A percentile compares a stretch with the other conserved stretches of the same genome.
Conservation (phyloP, 2,797 vertebrate genomes). For the Antennarius maculatus region DNA sequence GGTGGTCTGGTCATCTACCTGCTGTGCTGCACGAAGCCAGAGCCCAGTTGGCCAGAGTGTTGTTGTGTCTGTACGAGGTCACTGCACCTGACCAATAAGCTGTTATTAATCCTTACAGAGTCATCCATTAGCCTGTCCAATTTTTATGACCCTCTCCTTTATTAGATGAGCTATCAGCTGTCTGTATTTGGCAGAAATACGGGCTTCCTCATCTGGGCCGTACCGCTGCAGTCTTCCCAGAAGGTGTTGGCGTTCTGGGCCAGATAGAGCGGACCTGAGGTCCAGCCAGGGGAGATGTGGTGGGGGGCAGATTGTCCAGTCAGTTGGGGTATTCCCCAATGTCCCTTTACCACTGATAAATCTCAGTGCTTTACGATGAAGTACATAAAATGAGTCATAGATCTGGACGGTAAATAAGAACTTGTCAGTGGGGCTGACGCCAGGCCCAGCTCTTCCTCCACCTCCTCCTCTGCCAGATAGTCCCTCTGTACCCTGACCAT, state of each 20-base stretch:
- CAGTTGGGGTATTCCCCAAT: slow-evolving; percentile 79
- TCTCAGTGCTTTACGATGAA: slow-evolving; percentile 87
- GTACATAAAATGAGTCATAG: slow-evolving; percentile 86
- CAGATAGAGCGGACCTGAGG: slow-evolving; percentile 63
- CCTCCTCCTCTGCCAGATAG: slow-evolving; percentile 64
- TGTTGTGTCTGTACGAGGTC: slow-evolving; percentile 63
- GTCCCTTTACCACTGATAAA: slow-evolving; percentile 83
- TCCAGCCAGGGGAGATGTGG: slow-evolving; percentile 18
- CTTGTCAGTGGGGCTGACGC: slow-evolving; percentile 82
- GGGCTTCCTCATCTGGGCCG: slow-evolving; percentile 51
- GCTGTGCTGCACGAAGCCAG: slow-evolving; percentile 22
- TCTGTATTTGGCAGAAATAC: slow-evolving; percentile 76
- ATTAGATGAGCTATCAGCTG: slow-evolving; percentile 76
- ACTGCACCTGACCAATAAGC: slow-evolving; percentile 69
- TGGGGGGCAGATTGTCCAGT: slow-evolving; percentile 70
- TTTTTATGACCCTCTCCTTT: slow-evolving; percentile 76
- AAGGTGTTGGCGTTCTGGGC: slow-evolving; percentile 45
- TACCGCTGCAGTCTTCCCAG: slow-evolving; percentile 49
- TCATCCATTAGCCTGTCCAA: slow-evolving; percentile 74
- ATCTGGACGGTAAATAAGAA: slow-evolving; percentile 86
- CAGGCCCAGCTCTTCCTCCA: slow-evolving; percentile 69
- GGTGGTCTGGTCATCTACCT: slow-evolving; percentile 23
- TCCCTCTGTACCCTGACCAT: slow-evolving; percentile 70
- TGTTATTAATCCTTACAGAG: slow-evolving; percentile 73
- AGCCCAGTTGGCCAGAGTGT: slow-evolving; percentile 38